phyloP scores from a whole-genome alignment of 2,888 invertebrate genomes.

The Ophioninae sp. region DNA sequence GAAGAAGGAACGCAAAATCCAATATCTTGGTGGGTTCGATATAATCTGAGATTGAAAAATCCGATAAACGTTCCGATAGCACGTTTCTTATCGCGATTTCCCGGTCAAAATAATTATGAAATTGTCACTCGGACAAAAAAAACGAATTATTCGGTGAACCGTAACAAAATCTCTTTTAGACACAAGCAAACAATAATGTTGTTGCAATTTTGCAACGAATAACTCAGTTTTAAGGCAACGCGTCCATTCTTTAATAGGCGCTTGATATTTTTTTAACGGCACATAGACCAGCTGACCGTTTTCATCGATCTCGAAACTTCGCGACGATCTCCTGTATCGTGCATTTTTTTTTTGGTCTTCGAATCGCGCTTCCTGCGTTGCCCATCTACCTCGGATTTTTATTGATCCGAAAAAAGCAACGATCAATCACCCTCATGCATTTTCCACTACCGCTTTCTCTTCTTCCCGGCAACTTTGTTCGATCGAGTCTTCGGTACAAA shows the following conservation, averaged over 20 bases:
- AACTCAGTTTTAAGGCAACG: slow-evolving; percentile 18
- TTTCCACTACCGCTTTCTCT: slow-evolving; percentile 65
- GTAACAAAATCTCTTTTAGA: neutral
- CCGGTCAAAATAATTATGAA: no score
- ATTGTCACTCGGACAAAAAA: neutral
- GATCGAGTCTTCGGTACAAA: slow-evolving; percentile 62
- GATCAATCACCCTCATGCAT: neutral
- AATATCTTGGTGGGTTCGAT: slow-evolving; percentile 1
- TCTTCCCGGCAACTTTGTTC: slow-evolving; percentile 49
- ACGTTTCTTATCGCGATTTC: neutral
- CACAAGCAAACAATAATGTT: neutral
- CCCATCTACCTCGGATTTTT: slow-evolving; percentile 12
- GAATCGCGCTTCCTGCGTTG: neutral
- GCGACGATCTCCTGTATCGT: slow-evolving; percentile 22
- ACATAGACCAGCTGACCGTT: slow-evolving; percentile 8
- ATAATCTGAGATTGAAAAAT: neutral
- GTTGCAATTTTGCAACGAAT: slow-evolving; percentile 19
- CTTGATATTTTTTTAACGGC: slow-evolving; percentile 13
- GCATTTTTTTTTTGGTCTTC: slow-evolving; percentile 16
- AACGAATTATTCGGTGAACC: neutral
- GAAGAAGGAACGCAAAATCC: neutral
- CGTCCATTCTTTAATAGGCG: neutral
- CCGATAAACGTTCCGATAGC: neutral
- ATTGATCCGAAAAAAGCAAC: slow-evolving; percentile 11
- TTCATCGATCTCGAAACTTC: slow-evolving; percentile 24